Evolutionary conservation across 2,888 invertebrate species (phyloP), one percentile per base, ranked within the genome.

Genomic region (Helleia helle): DNA sequence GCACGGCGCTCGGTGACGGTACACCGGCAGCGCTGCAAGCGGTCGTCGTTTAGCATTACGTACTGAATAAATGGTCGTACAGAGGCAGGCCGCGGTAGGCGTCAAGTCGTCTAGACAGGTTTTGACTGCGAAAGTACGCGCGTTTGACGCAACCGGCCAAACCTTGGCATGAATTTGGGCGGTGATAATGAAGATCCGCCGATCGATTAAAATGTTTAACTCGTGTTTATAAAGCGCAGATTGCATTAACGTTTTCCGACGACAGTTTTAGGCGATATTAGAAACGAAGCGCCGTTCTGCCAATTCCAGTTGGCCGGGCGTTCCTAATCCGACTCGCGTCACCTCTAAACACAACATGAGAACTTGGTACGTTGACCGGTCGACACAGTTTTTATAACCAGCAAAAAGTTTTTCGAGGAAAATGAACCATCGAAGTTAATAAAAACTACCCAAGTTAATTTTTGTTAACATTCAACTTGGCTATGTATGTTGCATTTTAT

Each of bases 141-240:
- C 46, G 49, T 52, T 59, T 64, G 64, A 64, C 62, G 67, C 62
- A 65, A 70, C 50, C n/a, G n/a, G n/a, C n/a, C 37, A 38, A 61
- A 59, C 72, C 72, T 72, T 73, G 73, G 69, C 72, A 70, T 61
- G 44, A 54, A 60, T 71, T 51, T 50, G 22, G 40, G 34, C 34
- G 15, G 30, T 15, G 30, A 30, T 9, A 15, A 15, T n/a, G n/a
- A n/a, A n/a, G 22, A 22, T 22, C 24, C 13, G n/a, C n/a, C 7
- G 39, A 40, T 30, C 25, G 29, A 31, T 24, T 17, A 29, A 31
- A 24, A 29, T 40, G 31, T 24, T 7, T 8, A 22, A 22, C 30
- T 14, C 9, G 15, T 25, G 22, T 31, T 14, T n/a, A 30, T 25
- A 40, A 11, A 14, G 31, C 31, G 15, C 12, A 31, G 7, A 31